phyloP scores from a whole-genome alignment of 2,113 vertebrate genomes.

The Oncorhynchus kisutch region DNA sequence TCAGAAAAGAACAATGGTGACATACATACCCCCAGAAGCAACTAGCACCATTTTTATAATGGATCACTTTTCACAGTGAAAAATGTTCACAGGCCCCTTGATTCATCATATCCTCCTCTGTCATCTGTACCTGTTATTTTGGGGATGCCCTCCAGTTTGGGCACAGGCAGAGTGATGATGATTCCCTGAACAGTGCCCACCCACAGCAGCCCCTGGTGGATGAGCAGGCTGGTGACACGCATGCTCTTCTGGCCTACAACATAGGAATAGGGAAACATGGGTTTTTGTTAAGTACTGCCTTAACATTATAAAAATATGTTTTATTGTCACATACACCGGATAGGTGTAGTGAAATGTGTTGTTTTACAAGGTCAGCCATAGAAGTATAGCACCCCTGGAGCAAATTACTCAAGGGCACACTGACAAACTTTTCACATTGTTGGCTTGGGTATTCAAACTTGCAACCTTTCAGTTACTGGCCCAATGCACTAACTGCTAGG shows the following conservation, averaged over 20 bases:
- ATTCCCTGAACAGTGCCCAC: conserved; percentile 90
- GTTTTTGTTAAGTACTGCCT: no score
- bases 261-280: not conserved
- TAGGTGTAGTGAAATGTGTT: no score
- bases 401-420: no score
- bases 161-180: conserved; percentile 87
- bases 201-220: conserved; percentile 92
- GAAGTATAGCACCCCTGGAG: no score
- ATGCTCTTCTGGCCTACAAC: conserved; percentile 81
- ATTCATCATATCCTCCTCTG: not conserved
- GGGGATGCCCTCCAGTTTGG: conserved; percentile 92
- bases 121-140: conserved; percentile 90
- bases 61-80: conserved; percentile 1
- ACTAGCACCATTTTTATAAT: conserved; percentile 18
- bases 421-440: no score
- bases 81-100: not conserved
- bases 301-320: no score
- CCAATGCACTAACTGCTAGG: no score
- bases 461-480: no score
- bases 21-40: not conserved
- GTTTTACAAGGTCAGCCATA: no score
- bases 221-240: conserved; percentile 86
- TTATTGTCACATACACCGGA: no score
- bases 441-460: no score
- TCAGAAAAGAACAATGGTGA: not conserved